A percentile compares a stretch with the other conserved stretches of the same genome.
Evolutionary conservation across 2,113 vertebrate genomes (phyloP).

Genomic region (Odocoileus hemionus): DNA sequence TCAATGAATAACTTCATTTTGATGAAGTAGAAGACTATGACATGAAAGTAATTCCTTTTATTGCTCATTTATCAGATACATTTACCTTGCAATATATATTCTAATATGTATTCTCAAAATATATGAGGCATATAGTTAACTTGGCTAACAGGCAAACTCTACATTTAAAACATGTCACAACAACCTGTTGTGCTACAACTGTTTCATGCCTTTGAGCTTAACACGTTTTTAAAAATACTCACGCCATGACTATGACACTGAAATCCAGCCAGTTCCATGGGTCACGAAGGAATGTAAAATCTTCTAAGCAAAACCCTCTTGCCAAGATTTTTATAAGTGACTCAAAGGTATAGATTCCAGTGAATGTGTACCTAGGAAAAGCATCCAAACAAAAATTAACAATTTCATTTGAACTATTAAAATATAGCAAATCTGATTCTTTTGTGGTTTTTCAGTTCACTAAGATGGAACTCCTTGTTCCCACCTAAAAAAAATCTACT

Average conservation of each 20-base stretch:
- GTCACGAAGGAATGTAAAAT: constrained; percentile 97
- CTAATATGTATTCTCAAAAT: constrained; percentile 4
- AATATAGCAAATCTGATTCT: background rate
- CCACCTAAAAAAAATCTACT: background rate
- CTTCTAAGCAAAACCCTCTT: constrained; percentile 95
- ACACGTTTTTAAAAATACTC: constrained; percentile 82
- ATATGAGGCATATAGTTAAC: background rate
- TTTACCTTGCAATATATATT: constrained; percentile 45
- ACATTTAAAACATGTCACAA: background rate
- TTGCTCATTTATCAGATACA: constrained; percentile 4
- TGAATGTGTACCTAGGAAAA: constrained; percentile 92
- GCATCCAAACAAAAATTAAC: constrained; percentile 48
- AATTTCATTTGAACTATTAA: background rate
- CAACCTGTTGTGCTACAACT: constrained; percentile 31
- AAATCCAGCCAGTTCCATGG: constrained; percentile 99
- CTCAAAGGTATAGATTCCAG: constrained; percentile 97
- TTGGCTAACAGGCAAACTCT: constrained; percentile 37
- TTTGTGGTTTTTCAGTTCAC: background rate
- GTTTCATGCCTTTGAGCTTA: constrained; percentile 67
- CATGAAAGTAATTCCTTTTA: constrained; percentile 51
- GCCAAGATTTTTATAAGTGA: constrained; percentile 96
- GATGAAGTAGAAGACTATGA: constrained; percentile 60
- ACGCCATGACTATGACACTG: constrained; percentile 97
- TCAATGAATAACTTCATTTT: constrained; percentile 73
- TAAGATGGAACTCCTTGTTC: background rate